Evolutionary conservation across 2,113 vertebrate genomes (phyloP).

Genomic region (Heptranchias perlo): DNA sequence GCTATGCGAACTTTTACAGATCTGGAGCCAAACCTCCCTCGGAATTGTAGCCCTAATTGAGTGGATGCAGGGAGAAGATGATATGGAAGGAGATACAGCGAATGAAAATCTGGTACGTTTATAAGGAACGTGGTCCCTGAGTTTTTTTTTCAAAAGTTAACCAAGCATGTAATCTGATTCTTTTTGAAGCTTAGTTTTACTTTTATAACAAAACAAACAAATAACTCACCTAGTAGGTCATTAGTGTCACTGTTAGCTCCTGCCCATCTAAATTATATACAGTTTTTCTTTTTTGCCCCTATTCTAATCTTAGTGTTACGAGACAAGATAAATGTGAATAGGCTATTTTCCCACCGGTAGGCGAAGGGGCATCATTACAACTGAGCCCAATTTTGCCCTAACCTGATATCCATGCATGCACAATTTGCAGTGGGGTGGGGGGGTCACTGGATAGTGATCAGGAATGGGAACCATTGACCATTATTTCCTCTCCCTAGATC

Average conservation of each 20-base stretch:
- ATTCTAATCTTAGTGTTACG: background rate
- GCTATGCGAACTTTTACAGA: slow-evolving; percentile 70
- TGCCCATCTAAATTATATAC: background rate
- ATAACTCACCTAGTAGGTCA: background rate
- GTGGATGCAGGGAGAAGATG: slow-evolving; percentile 74
- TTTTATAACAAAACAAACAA: background rate
- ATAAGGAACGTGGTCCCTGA: background rate
- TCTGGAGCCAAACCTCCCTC: slow-evolving; percentile 58
- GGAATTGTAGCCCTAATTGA: slow-evolving; percentile 62
- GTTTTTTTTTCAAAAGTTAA: background rate
- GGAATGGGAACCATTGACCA: background rate
- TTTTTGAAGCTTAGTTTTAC: background rate
- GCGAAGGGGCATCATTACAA: background rate
- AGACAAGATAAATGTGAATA: background rate
- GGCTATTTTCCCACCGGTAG: background rate
- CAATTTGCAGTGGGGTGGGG: background rate
- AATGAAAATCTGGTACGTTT: slow-evolving; percentile 48
- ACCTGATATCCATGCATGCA: background rate
- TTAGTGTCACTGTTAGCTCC: background rate
- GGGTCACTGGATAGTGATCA: background rate
- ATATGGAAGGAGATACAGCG: slow-evolving; percentile 43
- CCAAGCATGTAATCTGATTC: background rate
- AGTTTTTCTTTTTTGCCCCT: background rate
- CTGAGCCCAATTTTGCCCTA: background rate
- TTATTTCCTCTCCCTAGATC: background rate